Evolutionary conservation across 1,140 invertebrate genomes (phyloP).

Genomic region (Drosophila biarmipes): DNA sequence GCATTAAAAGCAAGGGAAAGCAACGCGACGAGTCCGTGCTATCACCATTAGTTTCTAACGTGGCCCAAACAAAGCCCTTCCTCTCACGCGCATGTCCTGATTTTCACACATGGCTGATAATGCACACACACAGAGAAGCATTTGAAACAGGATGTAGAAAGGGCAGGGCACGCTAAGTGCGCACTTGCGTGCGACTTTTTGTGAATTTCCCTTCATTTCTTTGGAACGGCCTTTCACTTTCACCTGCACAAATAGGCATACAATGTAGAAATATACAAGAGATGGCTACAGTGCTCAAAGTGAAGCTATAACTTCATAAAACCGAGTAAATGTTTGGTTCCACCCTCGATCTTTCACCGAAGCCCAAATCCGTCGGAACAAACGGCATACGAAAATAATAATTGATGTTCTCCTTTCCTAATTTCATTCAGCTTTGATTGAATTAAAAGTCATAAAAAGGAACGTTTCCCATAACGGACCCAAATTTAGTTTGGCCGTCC

Average conservation of each 20-base stretch:
- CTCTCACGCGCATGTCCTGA: constrained; percentile 72
- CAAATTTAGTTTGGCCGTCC: constrained; percentile 59
- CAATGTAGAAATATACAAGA: not conserved
- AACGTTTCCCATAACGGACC: constrained; percentile 33
- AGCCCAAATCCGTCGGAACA: constrained; percentile 48
- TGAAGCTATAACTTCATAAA: not conserved
- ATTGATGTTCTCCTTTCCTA: constrained; percentile 27
- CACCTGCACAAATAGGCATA: constrained; percentile 6
- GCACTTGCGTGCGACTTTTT: constrained; percentile 61
- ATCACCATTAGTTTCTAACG: constrained; percentile 62
- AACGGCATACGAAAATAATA: constrained; percentile 14
- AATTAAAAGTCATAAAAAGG: constrained; percentile 71
- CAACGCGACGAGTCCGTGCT: constrained; percentile 17
- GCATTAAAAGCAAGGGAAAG: constrained; percentile 26
- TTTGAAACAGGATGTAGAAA: constrained; percentile 34
- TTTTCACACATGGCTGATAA: constrained; percentile 77
- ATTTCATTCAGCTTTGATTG: constrained; percentile 74
- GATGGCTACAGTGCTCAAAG: too few relatives aligned
- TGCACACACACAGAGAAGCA: constrained; percentile 40
- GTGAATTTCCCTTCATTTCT: constrained; percentile 23
- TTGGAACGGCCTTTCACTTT: constrained; percentile 54
- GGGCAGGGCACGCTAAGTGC: constrained; percentile 57
- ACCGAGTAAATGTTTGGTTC: not conserved
- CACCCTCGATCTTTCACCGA: constrained; percentile 5
- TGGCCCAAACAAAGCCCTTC: constrained; percentile 58